A percentile compares a stretch with the other conserved stretches of the same genome.
phyloP scores from a whole-genome alignment of 1,140 invertebrate genomes.

The Neocloeon triangulifer region DNA sequence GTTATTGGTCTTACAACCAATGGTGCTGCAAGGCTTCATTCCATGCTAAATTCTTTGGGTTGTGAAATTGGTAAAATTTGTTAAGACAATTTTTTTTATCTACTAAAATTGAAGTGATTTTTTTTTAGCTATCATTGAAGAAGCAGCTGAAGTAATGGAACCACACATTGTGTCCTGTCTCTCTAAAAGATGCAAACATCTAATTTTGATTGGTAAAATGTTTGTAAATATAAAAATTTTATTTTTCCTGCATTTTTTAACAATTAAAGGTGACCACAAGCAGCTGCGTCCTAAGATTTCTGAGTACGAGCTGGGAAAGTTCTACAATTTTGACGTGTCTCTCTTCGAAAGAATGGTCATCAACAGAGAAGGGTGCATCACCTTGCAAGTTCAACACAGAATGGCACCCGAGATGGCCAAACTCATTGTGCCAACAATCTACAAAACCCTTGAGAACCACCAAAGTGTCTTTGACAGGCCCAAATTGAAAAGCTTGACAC shows the following conservation, averaged over 20 bases:
- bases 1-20: constrained; percentile 59
- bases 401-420: constrained; percentile 39
- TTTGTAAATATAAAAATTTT: too few species aligned
- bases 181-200: constrained; percentile 42
- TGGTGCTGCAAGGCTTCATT: constrained; percentile 39
- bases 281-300: constrained; percentile 43
- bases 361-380: constrained; percentile 25
- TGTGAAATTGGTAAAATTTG: constrained; percentile 34
- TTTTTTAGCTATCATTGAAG: constrained; percentile 53
- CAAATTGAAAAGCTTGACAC: constrained; percentile 21
- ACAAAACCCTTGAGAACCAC: constrained; percentile 28
- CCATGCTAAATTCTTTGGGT: constrained; percentile 30
- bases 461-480: constrained; percentile 23
- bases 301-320: constrained; percentile 27
- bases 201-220: constrained; percentile 63
- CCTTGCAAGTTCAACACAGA: constrained; percentile 33
- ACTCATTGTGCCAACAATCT: constrained; percentile 34
- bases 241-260: too few species aligned
- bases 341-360: constrained; percentile 47
- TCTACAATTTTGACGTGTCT: constrained; percentile 40
- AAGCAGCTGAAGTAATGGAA: constrained; percentile 68
- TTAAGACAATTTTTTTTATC: too few species aligned
- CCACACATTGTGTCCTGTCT: constrained; percentile 47
- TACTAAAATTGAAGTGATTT: too few species aligned
- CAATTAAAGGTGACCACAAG: constrained; percentile 60